Evolutionary conservation across 53 echinoderm and acorn worm species (phyloP), one percentile per base, ranked within the genome.

Genomic region (Arbacia lixula): DNA sequence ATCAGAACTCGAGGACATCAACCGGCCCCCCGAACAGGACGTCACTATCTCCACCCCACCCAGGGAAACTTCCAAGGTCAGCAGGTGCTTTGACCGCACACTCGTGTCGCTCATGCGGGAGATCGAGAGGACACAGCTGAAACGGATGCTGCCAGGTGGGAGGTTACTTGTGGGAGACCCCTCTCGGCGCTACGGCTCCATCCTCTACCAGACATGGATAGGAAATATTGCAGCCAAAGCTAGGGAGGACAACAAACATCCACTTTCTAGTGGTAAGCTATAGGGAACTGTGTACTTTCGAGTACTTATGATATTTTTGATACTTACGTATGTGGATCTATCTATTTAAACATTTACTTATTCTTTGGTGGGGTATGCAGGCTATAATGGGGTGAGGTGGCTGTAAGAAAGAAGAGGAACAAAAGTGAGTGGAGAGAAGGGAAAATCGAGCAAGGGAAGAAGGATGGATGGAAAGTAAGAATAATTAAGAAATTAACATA

Each of bases 1-100:
- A 14, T 10, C 74, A 5, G 91, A 93, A 29, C 87, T 93, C 34
- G 30, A 91, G 25, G 10, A 21, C 0, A 60, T 88, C 43, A 91
- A 88, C 14, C 88, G 80, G 6, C 56, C 83, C 6, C 93, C 93
- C 51, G 88, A 87, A 25, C 29, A 60, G 3, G 90, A 93, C 51
- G 19, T 39, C 27, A 90, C 90, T 16, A 22, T 76, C 28, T 4
- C 31, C 10, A 88, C 62, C 2, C 60, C 62, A 32, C 84, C 65
- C 3, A 56, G 93, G 22, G 53, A 43, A 28, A 58, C 57, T 26
- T 58, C 58, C 22, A 36, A 34, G 34, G 12, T 53, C 32, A 72
- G 76, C 56, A 83, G 53, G 1, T 36, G 63, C 38, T 81, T 87
- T 12, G 61, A 53, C 24, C 8, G 72, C 4, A 61, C 83, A 34